Evolutionary conservation across 2,888 invertebrate genomes (phyloP).

Genomic region (Ctenicera cuprea): DNA sequence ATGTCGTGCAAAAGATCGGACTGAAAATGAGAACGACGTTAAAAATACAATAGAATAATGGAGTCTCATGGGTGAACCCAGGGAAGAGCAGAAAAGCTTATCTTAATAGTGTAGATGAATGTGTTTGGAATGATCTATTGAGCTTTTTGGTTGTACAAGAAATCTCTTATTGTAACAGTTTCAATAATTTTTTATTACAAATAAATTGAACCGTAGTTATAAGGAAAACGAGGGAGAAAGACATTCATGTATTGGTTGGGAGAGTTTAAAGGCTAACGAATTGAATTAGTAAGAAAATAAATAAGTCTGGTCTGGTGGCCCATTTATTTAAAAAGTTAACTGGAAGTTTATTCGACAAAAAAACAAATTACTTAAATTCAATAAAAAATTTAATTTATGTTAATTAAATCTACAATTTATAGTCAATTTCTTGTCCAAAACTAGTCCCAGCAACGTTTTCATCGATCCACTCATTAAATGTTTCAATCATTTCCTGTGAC

Average conservation of each 20-base stretch:
- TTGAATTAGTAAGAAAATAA: no score
- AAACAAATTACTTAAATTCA: no score
- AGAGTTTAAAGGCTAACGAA: no score
- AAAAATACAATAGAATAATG: slow-evolving; percentile 15
- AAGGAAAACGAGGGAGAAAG: no score
- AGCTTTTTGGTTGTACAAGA: no score
- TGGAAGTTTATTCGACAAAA: slow-evolving; percentile 66
- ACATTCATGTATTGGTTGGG: no score
- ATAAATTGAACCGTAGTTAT: no score
- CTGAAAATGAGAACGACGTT: slow-evolving; percentile 13
- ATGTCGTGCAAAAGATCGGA: slow-evolving; percentile 6
- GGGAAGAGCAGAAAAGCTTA: slow-evolving; percentile 2
- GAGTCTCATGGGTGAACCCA: not conserved
- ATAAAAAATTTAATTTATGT: slow-evolving; percentile 69
- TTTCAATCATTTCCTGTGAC: slow-evolving; percentile 56
- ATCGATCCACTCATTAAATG: slow-evolving; percentile 66
- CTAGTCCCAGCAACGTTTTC: not conserved
- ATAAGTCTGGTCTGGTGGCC: no score
- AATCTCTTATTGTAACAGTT: no score
- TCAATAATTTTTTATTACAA: not conserved
- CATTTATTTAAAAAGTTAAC: no score
- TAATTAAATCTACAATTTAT: slow-evolving; percentile 64
- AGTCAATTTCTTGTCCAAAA: slow-evolving; percentile 63
- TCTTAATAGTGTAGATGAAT: not conserved
- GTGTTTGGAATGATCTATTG: not conserved